Percentiles rank a stretch among this genome's conserved stretches.
Conservation (phyloP, 2,797 vertebrate species). For the Anas acuta region DNA sequence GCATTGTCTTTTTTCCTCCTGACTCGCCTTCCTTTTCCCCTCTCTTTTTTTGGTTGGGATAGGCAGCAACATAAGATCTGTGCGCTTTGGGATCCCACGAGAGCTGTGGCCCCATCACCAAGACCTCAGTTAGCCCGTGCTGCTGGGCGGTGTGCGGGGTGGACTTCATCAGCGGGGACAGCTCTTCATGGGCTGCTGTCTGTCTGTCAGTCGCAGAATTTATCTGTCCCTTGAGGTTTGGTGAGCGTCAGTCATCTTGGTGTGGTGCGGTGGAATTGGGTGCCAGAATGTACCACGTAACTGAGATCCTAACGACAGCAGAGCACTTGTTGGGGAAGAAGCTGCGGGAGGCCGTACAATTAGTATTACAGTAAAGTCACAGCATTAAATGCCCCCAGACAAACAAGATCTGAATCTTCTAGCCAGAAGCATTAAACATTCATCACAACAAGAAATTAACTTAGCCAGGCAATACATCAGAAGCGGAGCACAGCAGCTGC, state of each 20-base stretch:
- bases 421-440: constrained; percentile 44
- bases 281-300: constrained; percentile 1
- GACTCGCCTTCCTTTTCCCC: not conserved
- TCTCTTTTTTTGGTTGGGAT: not conserved
- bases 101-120: not conserved
- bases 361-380: not conserved
- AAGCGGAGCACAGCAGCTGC: not conserved
- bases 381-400: constrained; percentile 9
- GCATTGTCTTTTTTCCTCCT: not conserved
- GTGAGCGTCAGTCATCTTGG: not conserved
- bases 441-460: constrained; percentile 28
- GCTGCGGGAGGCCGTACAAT: not conserved
- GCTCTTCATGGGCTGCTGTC: not conserved
- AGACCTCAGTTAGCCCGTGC: not conserved
- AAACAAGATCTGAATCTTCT: not conserved
- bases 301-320: not conserved
- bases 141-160: fast-evolving
- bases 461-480: constrained; percentile 28
- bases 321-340: not conserved
- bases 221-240: not conserved
- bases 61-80: not conserved
- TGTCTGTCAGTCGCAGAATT: not conserved
- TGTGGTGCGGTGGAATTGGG: not conserved
- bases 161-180: not conserved
- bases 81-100: not conserved